These are phyloP conservation scores for Wiebesia pumilae DNA, from an alignment of 1,140 invertebrate genomes.

Conservation along the genomic window DNA sequence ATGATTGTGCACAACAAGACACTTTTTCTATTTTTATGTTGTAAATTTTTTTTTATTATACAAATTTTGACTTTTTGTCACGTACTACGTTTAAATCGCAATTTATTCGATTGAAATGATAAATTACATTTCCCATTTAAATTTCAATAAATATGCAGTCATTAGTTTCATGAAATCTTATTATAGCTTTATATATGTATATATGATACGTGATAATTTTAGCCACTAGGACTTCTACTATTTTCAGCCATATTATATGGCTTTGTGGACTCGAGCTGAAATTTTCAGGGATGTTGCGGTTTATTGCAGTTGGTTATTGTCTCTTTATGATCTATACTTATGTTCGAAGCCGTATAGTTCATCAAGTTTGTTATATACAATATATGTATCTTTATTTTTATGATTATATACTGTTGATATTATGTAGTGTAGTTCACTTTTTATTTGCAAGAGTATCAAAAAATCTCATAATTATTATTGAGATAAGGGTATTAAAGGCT, in stretches of 20 bases:
- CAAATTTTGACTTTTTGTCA: no score
- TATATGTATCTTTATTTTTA: neutral
- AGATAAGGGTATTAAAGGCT: neutral
- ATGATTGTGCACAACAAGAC: no score
- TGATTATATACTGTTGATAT: neutral
- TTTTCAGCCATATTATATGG: slow-evolving; percentile 1
- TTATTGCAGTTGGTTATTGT: neutral
- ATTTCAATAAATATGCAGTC: no score
- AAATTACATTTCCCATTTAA: no score
- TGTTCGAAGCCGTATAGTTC: neutral
- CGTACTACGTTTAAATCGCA: no score
- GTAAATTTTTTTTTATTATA: no score
- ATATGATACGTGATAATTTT: neutral
- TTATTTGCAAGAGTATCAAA: neutral
- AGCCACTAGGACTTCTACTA: neutral
- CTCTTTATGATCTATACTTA: slow-evolving; percentile 9
- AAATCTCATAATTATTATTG: neutral
- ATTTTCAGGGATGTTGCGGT: neutral
- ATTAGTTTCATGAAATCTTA: no score
- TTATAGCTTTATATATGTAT: neutral
- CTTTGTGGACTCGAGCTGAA: neutral
- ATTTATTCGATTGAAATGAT: no score
- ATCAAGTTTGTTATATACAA: neutral
- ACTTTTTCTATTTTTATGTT: no score
- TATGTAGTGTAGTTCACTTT: neutral